Percentiles rank a stretch among this genome's conserved stretches.
These are phyloP conservation scores for Heteromyza rotundicornis DNA, from an alignment of 2,888 invertebrate genomes.

Conservation along the genomic window DNA sequence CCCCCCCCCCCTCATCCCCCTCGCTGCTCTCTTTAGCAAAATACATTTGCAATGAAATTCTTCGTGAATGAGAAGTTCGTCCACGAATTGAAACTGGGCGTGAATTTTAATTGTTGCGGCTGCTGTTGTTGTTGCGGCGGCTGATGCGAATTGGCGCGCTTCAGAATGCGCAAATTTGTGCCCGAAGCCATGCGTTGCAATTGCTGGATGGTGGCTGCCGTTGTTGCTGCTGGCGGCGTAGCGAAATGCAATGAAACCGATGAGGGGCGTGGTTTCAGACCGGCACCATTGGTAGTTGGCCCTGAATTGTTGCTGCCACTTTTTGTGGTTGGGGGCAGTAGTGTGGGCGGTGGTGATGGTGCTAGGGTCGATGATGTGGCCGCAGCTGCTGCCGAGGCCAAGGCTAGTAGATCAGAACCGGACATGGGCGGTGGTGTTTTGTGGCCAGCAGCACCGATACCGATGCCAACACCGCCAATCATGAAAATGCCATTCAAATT, in stretches of 20 bases:
- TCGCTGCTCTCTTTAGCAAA: too few species aligned
- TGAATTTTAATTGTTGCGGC: slow-evolving; percentile 44
- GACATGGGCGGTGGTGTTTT: neutral
- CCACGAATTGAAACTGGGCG: slow-evolving; percentile 62
- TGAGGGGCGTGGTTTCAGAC: slow-evolving; percentile 32
- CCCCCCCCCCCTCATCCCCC: too few species aligned
- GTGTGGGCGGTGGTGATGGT: neutral
- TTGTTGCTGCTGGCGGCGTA: slow-evolving; percentile 3
- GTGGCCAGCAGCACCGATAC: too few species aligned
- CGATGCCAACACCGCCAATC: neutral
- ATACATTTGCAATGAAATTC: slow-evolving; percentile 61
- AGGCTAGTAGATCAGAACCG: neutral
- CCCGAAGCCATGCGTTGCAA: slow-evolving; percentile 54
- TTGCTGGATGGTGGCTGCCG: slow-evolving; percentile 33
- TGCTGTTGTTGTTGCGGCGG: slow-evolving; percentile 26
- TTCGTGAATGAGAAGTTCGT: slow-evolving; percentile 62
- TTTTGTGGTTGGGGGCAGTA: neutral
- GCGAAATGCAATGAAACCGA: slow-evolving; percentile 35
- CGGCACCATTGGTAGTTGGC: neutral
- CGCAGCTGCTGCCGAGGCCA: neutral
- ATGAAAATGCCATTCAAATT: slow-evolving; percentile 19
- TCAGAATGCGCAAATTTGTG: slow-evolving; percentile 49
- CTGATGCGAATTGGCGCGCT: slow-evolving; percentile 47
- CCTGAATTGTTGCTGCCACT: neutral
- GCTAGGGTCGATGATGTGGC: slow-evolving; percentile 4